Percentiles rank a stretch among this genome's conserved stretches.
phyloP scores from a whole-genome alignment of 2,113 vertebrate genomes.

The Apaloderma vittatum region DNA sequence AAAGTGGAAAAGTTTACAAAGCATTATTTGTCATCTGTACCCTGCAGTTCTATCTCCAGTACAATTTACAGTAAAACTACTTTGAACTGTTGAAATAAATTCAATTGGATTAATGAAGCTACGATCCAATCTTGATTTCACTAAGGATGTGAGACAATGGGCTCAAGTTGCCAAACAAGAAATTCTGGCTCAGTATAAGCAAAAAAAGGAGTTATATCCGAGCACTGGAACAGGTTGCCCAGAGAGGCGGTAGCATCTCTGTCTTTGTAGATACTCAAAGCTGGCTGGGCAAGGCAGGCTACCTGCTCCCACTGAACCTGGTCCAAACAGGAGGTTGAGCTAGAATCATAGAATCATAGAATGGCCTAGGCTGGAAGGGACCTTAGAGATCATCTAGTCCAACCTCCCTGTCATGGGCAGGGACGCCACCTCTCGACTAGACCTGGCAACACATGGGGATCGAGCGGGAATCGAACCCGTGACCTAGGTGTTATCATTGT shows the following conservation, averaged over 20 bases:
- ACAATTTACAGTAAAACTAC: neutral
- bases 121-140: neutral
- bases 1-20: neutral
- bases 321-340: neutral
- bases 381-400: too few relatives aligned
- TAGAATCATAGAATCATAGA: too few relatives aligned
- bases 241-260: neutral
- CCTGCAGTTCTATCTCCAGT: neutral
- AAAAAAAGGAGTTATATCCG: neutral
- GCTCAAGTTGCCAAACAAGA: neutral
- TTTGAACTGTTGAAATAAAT: neutral
- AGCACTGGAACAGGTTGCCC: neutral
- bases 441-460: too few relatives aligned
- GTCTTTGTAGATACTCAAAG: neutral
- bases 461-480: too few relatives aligned
- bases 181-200: neutral
- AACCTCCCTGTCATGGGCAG: too few relatives aligned
- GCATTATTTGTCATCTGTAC: neutral
- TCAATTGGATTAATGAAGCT: neutral
- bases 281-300: neutral
- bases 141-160: neutral
- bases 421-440: too few relatives aligned
- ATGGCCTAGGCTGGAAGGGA: too few relatives aligned
- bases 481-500: too few relatives aligned
- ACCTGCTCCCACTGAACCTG: neutral